Evolutionary conservation across 1,140 invertebrate genomes (phyloP).

Genomic region (Phenacoccus solenopsis): DNA sequence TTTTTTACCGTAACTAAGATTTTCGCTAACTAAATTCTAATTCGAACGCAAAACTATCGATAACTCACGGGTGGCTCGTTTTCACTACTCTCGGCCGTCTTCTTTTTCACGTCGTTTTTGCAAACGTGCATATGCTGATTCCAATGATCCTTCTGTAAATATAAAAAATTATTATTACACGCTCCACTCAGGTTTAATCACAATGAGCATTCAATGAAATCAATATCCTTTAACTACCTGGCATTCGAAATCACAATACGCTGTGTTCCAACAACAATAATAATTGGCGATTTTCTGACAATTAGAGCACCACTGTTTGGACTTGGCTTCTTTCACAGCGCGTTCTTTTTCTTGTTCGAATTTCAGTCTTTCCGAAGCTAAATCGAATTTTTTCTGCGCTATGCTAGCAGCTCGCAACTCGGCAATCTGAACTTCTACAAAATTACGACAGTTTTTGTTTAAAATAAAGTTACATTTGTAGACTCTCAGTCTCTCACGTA

Average conservation of each 20-base stretch:
- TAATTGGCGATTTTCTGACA: conserved; percentile 77
- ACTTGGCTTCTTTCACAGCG: conserved; percentile 60
- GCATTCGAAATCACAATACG: conserved; percentile 79
- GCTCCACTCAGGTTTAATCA: not conserved
- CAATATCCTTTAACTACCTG: conserved; percentile 35
- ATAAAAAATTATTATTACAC: not conserved
- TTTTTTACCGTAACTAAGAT: not conserved
- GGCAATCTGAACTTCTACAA: conserved; percentile 32
- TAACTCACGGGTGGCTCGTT: not conserved
- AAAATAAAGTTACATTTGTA: too few relatives aligned
- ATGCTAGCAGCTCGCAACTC: conserved; percentile 52
- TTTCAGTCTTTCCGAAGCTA: conserved; percentile 45
- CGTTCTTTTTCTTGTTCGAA: conserved; percentile 48
- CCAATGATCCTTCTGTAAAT: conserved; percentile 9
- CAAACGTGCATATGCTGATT: conserved; percentile 11
- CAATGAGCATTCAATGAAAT: too few relatives aligned
- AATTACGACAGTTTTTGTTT: too few relatives aligned
- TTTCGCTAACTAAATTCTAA: not conserved
- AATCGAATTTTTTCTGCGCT: conserved; percentile 46
- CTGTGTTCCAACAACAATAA: conserved; percentile 91
- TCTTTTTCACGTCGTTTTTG: not conserved
- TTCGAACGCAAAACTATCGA: not conserved
- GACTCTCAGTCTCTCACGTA: too few relatives aligned
- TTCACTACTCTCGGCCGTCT: not conserved
- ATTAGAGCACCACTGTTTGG: conserved; percentile 75